phyloP scores from a whole-genome alignment of 2,113 vertebrate species.

The Erythrolamprus reginae region DNA sequence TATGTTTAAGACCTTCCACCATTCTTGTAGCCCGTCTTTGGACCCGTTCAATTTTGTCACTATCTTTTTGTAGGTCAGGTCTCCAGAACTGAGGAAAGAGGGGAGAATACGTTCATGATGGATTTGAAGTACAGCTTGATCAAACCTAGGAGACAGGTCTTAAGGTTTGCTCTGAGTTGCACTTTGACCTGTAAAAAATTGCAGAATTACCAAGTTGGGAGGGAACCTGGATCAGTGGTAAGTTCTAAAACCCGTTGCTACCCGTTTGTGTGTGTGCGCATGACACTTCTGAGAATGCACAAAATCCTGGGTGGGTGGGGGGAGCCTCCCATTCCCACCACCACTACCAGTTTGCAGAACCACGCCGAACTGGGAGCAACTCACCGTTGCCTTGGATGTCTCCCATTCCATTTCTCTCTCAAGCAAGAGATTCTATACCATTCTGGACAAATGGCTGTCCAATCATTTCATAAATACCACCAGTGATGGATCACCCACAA shows the following conservation, averaged over 20 bases:
- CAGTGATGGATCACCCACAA: not conserved
- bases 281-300: no score
- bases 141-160: not conserved
- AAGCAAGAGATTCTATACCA: not conserved
- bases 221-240: not conserved
- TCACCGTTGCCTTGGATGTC: not conserved
- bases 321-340: no score
- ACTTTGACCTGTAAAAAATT: not conserved
- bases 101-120: not conserved
- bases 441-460: not conserved
- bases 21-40: no score
- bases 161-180: not conserved
- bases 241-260: no score
- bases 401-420: not conserved
- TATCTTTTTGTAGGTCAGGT: no score
- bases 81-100: no score
- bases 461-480: not conserved
- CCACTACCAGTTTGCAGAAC: no score
- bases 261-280: no score
- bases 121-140: not conserved
- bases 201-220: not conserved
- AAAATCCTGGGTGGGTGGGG: no score
- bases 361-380: no score
- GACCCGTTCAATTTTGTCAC: no score
- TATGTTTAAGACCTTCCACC: no score